A percentile compares a stretch with the other conserved stretches of the same genome.
These are phyloP conservation scores for Subanguina moxae DNA, from an alignment of 1,140 invertebrate genomes.

Conservation along the genomic window DNA sequence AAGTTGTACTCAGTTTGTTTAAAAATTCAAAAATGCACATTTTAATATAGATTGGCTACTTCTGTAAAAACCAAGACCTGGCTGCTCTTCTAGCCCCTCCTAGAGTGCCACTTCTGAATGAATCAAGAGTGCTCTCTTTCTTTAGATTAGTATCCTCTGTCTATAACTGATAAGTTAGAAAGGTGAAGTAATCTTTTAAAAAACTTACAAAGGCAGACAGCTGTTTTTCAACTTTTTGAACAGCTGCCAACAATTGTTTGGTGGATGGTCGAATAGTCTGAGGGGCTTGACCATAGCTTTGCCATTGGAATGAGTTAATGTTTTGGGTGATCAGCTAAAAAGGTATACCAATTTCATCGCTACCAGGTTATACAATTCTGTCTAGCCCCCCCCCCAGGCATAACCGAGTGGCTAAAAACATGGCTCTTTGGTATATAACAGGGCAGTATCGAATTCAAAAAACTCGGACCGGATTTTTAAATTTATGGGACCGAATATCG, in stretches of 20 bases:
- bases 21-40: no score
- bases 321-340: constrained; percentile 13
- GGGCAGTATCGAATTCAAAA: no score
- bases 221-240: constrained; percentile 13
- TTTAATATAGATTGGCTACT: no score
- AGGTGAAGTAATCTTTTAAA: neutral
- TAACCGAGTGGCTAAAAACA: no score
- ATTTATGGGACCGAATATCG: no score
- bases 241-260: constrained; percentile 17
- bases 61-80: no score
- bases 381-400: no score
- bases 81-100: neutral
- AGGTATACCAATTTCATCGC: no score
- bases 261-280: constrained; percentile 11
- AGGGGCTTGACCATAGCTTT: constrained; percentile 15
- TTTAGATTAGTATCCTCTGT: constrained; percentile 6
- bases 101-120: neutral
- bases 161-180: constrained; percentile 7
- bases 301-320: constrained; percentile 23
- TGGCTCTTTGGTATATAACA: no score
- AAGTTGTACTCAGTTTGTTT: no score
- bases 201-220: constrained; percentile 21
- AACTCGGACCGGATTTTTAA: neutral
- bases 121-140: constrained; percentile 21
- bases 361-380: no score